A percentile compares a stretch with the other conserved stretches of the same genome.
Evolutionary conservation across 2,797 vertebrate genomes (phyloP).

Genomic region (Macropus fuliginosus): DNA sequence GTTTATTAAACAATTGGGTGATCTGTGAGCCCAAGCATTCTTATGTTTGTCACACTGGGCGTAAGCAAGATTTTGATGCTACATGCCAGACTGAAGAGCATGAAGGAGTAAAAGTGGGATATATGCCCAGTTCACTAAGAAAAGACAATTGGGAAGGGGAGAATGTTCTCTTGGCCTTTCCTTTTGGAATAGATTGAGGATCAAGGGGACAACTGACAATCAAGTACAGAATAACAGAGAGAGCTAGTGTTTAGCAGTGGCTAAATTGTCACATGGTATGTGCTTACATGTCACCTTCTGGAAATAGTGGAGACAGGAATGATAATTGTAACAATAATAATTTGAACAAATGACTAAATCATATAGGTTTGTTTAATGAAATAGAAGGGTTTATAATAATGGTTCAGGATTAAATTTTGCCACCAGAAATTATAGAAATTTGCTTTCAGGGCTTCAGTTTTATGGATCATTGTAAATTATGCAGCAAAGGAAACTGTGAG

Average conservation of each 20-base stretch:
- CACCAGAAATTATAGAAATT: too few relatives aligned
- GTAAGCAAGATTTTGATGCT: neutral
- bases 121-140: neutral
- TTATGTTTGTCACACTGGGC: neutral
- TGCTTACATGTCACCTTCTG: neutral
- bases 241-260: neutral
- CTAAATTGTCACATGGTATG: neutral
- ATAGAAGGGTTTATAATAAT: too few relatives aligned
- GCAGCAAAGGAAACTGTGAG: too few relatives aligned
- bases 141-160: neutral
- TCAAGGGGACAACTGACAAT: neutral
- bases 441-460: too few relatives aligned
- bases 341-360: neutral
- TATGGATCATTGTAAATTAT: too few relatives aligned
- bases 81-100: neutral
- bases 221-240: neutral
- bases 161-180: neutral
- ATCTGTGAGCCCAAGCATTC: neutral
- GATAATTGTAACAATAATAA: neutral
- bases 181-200: neutral
- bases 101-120: neutral
- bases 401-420: too few relatives aligned
- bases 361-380: too few relatives aligned
- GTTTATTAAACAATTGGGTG: constrained; percentile 1
- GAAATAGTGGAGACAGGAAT: neutral